Evolutionary conservation across 2,888 invertebrate genomes (phyloP), one percentile per base, ranked within the genome.

Genomic region (Caenorhabditis sinica): DNA sequence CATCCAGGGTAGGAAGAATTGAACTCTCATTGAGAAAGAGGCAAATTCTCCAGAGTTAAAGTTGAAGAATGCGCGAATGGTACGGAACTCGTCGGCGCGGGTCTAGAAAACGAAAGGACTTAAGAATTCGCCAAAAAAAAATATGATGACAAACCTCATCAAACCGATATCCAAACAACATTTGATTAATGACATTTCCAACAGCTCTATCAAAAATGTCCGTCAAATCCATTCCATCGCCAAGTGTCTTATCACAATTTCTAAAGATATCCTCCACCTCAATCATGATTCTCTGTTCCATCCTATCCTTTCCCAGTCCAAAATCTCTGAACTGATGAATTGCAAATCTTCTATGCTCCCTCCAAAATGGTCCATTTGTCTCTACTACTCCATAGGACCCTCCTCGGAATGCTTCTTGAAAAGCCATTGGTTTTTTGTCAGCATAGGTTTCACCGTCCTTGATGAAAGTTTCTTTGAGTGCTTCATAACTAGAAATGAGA

Each of bases 151-250:
- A 53, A 9, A 85, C 85, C 75, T 76, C 84, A 71, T 80, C 82
- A 69, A 87, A 87, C n/a, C 87, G 73, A 58, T 86, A 87, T 23
- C 87, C 87, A 53, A 86, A 87, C 13, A 85, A 58, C 63, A 86
- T 72, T 58, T 87, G 85, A 71, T 87, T 87, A 53, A 87, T 86
- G 6, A 87, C 82, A 74, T 82, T 84, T 13, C 81, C 87, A 15
- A 87, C 77, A n/a, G 82, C 84, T 36, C 61, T 33, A 53, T 87
- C 85, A 36, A 87, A 79, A 49, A 69, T 56, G 3, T 77, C 76
- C 1, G 68, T 65, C 20, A 83, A 28, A 75, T 80, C 28, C 2
- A 81, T 28, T 13, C 56, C 56, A 0, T 56, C 56, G 36, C 69
- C 60, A 11, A 23, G 3, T 43, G 23, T 20, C 40, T 61, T 23